Evolutionary conservation across 2,888 invertebrate genomes (phyloP).

Genomic region (Nomada ferruginata): DNA sequence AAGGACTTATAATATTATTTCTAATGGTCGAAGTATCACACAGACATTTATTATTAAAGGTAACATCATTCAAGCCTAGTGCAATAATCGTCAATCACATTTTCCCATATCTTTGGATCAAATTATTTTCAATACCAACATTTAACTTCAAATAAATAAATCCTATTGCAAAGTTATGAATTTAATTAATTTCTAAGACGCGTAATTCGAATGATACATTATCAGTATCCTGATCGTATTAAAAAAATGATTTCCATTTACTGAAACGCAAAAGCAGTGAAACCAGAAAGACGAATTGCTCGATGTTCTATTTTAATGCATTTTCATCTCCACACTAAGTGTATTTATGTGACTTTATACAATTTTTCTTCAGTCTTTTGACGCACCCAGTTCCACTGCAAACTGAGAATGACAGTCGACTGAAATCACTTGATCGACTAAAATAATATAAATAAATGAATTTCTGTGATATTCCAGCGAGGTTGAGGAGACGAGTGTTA

Average conservation of each 20-base stretch:
- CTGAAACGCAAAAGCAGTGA: background rate
- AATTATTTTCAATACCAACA: too few species aligned
- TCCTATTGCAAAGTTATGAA: too few species aligned
- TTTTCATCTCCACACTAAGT: background rate
- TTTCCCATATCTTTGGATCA: too few species aligned
- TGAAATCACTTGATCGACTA: slow-evolving; percentile 27
- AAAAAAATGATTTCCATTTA: background rate
- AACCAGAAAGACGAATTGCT: background rate
- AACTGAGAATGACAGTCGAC: slow-evolving; percentile 27
- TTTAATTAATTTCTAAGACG: too few species aligned
- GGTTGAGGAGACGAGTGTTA: slow-evolving; percentile 91
- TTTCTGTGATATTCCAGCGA: slow-evolving; percentile 86
- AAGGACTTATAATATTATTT: too few species aligned
- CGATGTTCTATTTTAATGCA: slow-evolving; percentile 1
- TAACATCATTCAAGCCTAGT: too few species aligned
- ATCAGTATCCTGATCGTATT: background rate
- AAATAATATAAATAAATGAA: slow-evolving; percentile 31
- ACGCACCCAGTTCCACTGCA: background rate
- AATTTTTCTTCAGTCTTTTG: slow-evolving; percentile 36
- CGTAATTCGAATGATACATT: too few species aligned
- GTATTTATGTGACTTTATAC: background rate
- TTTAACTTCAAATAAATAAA: too few species aligned
- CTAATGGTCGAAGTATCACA: too few species aligned
- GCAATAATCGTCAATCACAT: too few species aligned
- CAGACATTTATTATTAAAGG: too few species aligned